These are phyloP conservation scores for Anolis sagrei DNA, from an alignment of 2,113 vertebrate genomes.

Conservation along the genomic window DNA sequence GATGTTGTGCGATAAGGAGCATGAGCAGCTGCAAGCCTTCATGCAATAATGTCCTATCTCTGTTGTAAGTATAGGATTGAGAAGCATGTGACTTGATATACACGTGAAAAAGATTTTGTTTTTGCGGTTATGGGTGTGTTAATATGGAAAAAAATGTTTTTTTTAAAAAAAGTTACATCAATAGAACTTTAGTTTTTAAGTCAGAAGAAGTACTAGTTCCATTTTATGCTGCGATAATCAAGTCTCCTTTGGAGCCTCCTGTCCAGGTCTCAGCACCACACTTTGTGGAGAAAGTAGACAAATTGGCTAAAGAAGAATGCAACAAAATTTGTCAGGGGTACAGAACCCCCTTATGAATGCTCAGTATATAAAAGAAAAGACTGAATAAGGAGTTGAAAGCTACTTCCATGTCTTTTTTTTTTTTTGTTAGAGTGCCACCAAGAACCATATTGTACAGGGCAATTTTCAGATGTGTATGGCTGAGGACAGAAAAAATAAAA, in stretches of 20 bases:
- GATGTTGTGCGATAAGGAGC: too few species aligned
- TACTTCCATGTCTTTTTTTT: too few species aligned
- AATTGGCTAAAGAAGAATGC: background rate
- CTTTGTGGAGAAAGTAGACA: background rate
- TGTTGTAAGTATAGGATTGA: too few species aligned
- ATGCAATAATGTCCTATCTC: too few species aligned
- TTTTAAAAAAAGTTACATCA: background rate
- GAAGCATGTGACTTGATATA: too few species aligned
- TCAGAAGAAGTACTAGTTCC: background rate
- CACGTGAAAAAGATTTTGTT: background rate
- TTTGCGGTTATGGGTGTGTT: too few species aligned
- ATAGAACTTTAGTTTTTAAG: background rate
- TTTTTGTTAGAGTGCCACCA: too few species aligned
- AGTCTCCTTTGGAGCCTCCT: background rate
- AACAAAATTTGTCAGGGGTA: background rate
- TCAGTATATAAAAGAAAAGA: background rate
- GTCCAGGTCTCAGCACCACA: background rate
- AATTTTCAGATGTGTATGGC: too few species aligned
- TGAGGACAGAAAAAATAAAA: background rate
- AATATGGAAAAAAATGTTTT: too few species aligned
- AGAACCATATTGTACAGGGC: too few species aligned
- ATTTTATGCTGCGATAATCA: background rate
- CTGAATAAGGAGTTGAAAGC: background rate
- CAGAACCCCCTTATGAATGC: background rate
- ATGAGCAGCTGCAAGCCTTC: too few species aligned